Evolutionary conservation across 2,797 vertebrate species (phyloP), one percentile per base, ranked within the genome.

Genomic region (Dendrocincla fuliginosa): DNA sequence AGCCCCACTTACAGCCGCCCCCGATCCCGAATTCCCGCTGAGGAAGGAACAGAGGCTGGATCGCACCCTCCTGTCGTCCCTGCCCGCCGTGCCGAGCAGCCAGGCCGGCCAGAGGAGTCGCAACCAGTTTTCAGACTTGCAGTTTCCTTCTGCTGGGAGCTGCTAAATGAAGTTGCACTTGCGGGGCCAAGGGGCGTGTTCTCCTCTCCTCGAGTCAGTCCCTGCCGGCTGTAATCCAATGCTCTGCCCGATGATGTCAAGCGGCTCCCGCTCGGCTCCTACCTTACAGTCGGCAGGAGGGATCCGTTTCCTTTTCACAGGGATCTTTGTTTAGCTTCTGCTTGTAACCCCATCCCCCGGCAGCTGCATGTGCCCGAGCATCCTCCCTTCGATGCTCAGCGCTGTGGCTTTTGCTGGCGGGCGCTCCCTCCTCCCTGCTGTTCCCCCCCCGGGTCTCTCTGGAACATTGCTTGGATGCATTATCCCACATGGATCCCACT

Each of bases 221-320:
- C 91, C 97, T 97, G 96, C 97, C 95, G 91, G 96, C 94, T 98
- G 98, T 98, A 98, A 98, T 95, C 96, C 94, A 98, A 98, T 86
- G 97, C 98, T 97, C 87, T 33, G 95, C 88, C 95, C 90, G 96
- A 97, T 98, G 98, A 98, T 98, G 98, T 98, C 98, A 98, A 95
- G 94, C 95, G 46, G 93, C 96, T 91, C 94, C 95, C 25, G 96
- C 96, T 97, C 95, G 35, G 95, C 94, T 97, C 96, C 97, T 95
- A 97, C 96, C 95, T 97, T 97, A 75, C 93, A 10, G 74, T 41
- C 84, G 80, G 93, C 70, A 4, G 94, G 95, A 96, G 95, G 95
- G 96, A 98, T 97, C 95, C n/a, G 82, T 97, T 98, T 98, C 97
- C 97, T 97, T 50, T 74, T 87, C 71, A 41, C 95, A 25, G 96